Percentiles rank a stretch among this genome's conserved stretches.
Evolutionary conservation across 2,113 vertebrate genomes (phyloP).

Genomic region (Actinemys pallida): DNA sequence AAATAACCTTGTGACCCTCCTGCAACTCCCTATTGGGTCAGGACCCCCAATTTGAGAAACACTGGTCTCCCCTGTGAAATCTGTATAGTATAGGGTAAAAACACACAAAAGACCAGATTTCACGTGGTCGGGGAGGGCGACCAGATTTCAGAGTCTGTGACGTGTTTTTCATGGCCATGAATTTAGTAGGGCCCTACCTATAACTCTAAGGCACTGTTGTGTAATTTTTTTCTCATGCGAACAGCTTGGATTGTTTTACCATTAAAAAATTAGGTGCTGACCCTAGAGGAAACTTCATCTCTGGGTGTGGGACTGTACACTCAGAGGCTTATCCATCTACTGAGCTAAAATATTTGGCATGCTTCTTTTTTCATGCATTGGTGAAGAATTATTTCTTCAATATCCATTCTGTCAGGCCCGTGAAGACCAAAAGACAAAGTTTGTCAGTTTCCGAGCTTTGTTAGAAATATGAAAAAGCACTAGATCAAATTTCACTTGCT

Average conservation of each 20-base stretch:
- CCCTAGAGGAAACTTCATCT: rapidly evolving
- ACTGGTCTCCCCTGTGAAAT: too few relatives aligned
- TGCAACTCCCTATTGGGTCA: too few relatives aligned
- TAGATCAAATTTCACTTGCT: rapidly evolving
- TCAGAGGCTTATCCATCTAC: background rate
- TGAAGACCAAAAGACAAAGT: rapidly evolving
- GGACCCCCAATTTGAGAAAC: too few relatives aligned
- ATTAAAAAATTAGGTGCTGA: background rate
- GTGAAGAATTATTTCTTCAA: background rate
- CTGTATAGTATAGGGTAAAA: too few relatives aligned
- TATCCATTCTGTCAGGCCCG: background rate
- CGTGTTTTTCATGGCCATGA: too few relatives aligned
- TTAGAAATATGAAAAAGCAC: rapidly evolving
- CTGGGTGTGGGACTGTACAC: background rate
- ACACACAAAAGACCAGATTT: too few relatives aligned
- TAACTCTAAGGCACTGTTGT: rapidly evolving
- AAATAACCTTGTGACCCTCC: too few relatives aligned
- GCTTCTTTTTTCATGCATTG: background rate
- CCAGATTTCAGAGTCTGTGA: too few relatives aligned
- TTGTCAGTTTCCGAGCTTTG: background rate
- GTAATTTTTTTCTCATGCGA: background rate
- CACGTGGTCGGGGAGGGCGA: too few relatives aligned
- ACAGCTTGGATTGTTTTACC: background rate
- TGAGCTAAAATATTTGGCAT: background rate
- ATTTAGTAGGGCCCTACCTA: too few relatives aligned